A percentile compares a stretch with the other conserved stretches of the same genome.
Conservation (phyloP, 1,140 invertebrate species). For the Metaphire vulgaris region DNA sequence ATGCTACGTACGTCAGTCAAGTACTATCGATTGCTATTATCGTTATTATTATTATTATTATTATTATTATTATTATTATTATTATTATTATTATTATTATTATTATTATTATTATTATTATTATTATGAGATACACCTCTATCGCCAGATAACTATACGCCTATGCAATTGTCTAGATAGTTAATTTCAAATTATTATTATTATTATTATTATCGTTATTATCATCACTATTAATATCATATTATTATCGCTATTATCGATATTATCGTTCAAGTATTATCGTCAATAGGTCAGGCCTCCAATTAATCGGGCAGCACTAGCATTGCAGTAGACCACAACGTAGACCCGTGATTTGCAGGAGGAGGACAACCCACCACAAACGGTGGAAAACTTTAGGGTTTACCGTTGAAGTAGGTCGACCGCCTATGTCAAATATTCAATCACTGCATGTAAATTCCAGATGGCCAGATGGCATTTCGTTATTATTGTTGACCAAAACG, state of each 20-base stretch:
- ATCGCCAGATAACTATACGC: neutral
- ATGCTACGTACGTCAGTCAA: no score
- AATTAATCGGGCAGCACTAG: no score
- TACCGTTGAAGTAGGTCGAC: no score
- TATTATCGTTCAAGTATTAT: neutral
- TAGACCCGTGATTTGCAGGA: no score
- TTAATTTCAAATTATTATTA: neutral
- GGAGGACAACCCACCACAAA: no score
- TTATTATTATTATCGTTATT: neutral
- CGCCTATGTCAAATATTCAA: no score
- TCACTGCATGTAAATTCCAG: no score
- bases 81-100: conserved; percentile 4
- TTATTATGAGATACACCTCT: neutral
- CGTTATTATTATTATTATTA: neutral
- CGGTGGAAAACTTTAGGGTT: no score
- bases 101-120: conserved; percentile 4
- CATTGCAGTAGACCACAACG: no score
- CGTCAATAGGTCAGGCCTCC: neutral
- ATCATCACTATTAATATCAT: neutral
- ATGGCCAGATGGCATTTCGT: no score
- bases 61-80: conserved; percentile 4
- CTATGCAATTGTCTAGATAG: neutral
- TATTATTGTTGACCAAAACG: no score
- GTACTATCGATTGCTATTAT: neutral
- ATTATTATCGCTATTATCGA: neutral